Conservation (phyloP, 2,888 invertebrate genomes). For the Platycheirus rosarum region DNA sequence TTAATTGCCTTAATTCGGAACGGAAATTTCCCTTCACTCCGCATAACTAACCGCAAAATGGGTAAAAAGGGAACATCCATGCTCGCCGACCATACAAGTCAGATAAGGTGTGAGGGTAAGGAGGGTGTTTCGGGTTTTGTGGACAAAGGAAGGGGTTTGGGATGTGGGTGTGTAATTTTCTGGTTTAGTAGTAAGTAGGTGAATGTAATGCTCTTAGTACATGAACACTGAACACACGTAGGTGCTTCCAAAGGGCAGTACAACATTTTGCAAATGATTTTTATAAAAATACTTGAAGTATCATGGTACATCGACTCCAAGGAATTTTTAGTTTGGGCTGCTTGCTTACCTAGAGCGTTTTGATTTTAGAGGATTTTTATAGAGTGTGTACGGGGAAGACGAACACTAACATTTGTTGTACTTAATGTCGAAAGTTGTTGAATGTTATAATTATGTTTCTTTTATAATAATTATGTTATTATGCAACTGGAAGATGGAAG, state of each 20-base stretch:
- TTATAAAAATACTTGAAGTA: constrained; percentile 8
- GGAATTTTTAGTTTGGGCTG: too few relatives aligned
- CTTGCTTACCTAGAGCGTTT: too few relatives aligned
- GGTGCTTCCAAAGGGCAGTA: constrained; percentile 43
- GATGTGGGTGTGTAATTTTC: constrained; percentile 23
- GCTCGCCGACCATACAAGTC: not conserved
- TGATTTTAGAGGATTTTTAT: too few relatives aligned
- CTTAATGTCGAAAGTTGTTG: too few relatives aligned
- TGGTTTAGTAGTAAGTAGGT: constrained; percentile 56
- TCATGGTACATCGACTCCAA: not conserved
- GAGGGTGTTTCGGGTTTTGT: not conserved
- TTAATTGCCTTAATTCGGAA: constrained; percentile 73
- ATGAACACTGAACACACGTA: too few relatives aligned
- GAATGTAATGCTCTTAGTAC: constrained; percentile 47
- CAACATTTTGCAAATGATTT: constrained; percentile 43
- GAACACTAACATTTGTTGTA: too few relatives aligned
- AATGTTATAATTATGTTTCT: too few relatives aligned
- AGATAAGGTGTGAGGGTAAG: constrained; percentile 15
- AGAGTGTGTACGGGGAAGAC: too few relatives aligned
- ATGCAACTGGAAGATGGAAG: too few relatives aligned
- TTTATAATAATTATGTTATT: too few relatives aligned
- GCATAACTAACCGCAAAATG: constrained; percentile 57
- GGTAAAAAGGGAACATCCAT: constrained; percentile 8
- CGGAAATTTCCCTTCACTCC: constrained; percentile 56
- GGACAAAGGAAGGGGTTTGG: too few relatives aligned